phyloP scores from a whole-genome alignment of 2,888 invertebrate species.

The Brachyptera putata region DNA sequence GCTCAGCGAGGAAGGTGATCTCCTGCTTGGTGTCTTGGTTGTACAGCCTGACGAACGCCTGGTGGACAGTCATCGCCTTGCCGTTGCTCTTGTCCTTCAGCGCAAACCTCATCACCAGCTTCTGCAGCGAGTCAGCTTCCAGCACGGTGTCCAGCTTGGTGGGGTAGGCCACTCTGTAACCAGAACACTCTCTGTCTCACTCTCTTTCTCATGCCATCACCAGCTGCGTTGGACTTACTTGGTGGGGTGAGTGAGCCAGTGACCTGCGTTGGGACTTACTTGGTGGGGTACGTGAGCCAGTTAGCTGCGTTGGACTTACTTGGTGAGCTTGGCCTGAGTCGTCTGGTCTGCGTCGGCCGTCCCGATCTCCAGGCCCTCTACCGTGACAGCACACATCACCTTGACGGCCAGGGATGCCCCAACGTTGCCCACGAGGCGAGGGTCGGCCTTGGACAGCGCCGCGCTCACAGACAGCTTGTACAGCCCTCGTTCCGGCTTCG shows the following conservation, averaged over 20 bases:
- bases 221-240: too few species aligned
- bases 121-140: conserved; percentile 87
- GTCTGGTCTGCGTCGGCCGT: conserved; percentile 88
- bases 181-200: too few species aligned
- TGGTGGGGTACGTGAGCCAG: conserved; percentile 70
- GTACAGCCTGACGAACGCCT: conserved; percentile 79
- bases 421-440: conserved; percentile 52
- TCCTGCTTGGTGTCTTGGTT: conserved; percentile 67
- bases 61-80: conserved; percentile 71
- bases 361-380: conserved; percentile 78
- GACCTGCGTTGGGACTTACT: too few species aligned
- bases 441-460: conserved; percentile 56
- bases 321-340: conserved; percentile 69
- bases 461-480: conserved; percentile 78
- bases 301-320: conserved; percentile 47
- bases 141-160: conserved; percentile 64
- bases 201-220: too few species aligned
- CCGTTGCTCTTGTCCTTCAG: conserved; percentile 66
- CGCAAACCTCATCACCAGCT: conserved; percentile 74
- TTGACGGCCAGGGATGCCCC: conserved; percentile 56
- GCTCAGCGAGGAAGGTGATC: conserved; percentile 90
- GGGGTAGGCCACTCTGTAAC: conserved; percentile 68
- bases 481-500: conserved; percentile 76
- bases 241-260: too few species aligned
- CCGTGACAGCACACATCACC: conserved; percentile 69